Base-by-base conservation (phyloP, 2,113 vertebrate species). In the Lepus americanus region DNA sequence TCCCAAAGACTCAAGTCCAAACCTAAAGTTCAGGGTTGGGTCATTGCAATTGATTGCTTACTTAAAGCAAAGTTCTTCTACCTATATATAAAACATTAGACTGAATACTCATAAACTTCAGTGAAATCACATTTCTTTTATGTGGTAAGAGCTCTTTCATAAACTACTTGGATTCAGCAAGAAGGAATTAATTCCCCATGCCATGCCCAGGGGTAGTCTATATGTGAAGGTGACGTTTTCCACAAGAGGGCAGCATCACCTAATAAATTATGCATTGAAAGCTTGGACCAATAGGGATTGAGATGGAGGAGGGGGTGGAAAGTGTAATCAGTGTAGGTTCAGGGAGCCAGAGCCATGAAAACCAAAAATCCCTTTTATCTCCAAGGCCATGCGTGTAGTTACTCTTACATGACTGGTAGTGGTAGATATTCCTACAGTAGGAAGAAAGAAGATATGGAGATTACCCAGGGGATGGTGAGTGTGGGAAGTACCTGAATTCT, bases 231-330 rank as follows among this genome's bases (percentile, higher is more conserved):
- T 81, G 72, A 90, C 4, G 3, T 81, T 95, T 82, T 90, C 95
- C 95, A 97, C 93, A 94, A 97, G 96, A 94, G 96, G 95, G 96
- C 93, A 97, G 96, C 85, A 96, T 93, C 44, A 92, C 55, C 53
- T 93, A 95, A 97, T 96, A 90, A 91, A 94, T 95, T 87, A 95
- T 94, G 67, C 81, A 87, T 22, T 83, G 77, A 70, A 22, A 0
- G 16, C 36, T 53, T 85, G 76, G 5, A 63, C 61, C 87, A 93
- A 55, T 51, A 76, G 23, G 79, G 49, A 11, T 3, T 77, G 67
- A 96, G 36, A 72, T n/a, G n/a, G 29, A 19, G 55, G 55, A 59
- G 27, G 39, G 69, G 27, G 39, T 31, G 44, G n/a, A 74, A 93
- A 95, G 66, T 20, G 61, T 84, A 86, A 53, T 70, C 8, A 69